phyloP scores from a whole-genome alignment of 1,140 invertebrate species.

The Globodera rostochiensis region DNA sequence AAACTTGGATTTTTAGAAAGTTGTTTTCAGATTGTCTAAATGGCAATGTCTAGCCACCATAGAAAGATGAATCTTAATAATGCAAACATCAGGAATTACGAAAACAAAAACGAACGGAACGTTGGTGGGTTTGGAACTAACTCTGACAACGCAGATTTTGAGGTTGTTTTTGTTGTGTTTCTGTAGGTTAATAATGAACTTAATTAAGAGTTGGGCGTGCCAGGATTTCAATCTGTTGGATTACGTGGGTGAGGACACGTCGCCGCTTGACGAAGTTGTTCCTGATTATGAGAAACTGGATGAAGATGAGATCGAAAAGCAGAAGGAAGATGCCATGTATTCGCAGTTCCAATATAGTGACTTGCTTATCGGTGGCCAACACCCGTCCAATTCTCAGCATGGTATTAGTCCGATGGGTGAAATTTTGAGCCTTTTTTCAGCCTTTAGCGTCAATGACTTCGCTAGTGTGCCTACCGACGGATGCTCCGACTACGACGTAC shows the following conservation, averaged over 20 bases:
- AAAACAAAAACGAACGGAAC: background rate
- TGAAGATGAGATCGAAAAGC: slow-evolving; percentile 27
- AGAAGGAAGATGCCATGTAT: slow-evolving; percentile 29
- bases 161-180: background rate
- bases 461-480: slow-evolving; percentile 10
- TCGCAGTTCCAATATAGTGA: slow-evolving; percentile 24
- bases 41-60: background rate
- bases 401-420: background rate
- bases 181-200: background rate
- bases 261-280: slow-evolving; percentile 16
- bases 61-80: slow-evolving; percentile 13
- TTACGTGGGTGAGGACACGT: slow-evolving; percentile 16
- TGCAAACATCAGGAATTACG: background rate
- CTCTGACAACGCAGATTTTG: background rate
- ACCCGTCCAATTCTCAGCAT: slow-evolving; percentile 1
- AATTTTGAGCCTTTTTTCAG: slow-evolving; percentile 7
- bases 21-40: background rate
- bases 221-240: slow-evolving; percentile 8
- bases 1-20: background rate
- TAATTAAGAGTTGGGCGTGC: slow-evolving; percentile 9
- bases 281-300: slow-evolving; percentile 7
- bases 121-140: background rate
- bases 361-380: slow-evolving; percentile 8
- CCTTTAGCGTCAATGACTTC: slow-evolving; percentile 13
- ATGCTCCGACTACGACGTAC: background rate